phyloP scores from a whole-genome alignment of 2,113 vertebrate species.

The Mirza zaza region DNA sequence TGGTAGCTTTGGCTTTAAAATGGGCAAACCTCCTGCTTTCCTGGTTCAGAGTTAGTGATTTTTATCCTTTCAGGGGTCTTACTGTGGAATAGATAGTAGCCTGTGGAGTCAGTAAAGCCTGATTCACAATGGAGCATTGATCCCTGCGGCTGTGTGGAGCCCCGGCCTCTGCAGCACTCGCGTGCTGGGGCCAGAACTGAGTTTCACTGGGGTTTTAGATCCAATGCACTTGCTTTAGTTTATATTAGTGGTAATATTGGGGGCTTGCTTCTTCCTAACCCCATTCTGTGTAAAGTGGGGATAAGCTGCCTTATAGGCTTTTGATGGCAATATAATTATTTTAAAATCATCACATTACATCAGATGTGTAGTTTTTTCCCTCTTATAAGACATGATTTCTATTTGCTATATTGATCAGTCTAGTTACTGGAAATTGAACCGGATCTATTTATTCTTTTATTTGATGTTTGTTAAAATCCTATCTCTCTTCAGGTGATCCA shows the following conservation, averaged over 20 bases:
- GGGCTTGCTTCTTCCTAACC: background rate
- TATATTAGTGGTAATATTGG: background rate
- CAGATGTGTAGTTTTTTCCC: background rate
- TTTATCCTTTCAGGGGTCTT: background rate
- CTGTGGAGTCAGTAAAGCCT: constrained; percentile 32
- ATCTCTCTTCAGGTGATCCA: constrained; percentile 44
- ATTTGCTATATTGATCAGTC: background rate
- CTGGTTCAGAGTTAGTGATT: background rate
- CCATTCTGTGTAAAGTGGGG: background rate
- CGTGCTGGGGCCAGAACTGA: background rate
- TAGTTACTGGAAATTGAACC: background rate
- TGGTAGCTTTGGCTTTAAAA: constrained; percentile 37
- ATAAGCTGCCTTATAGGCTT: background rate
- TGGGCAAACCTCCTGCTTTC: background rate
- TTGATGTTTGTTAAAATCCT: constrained; percentile 49
- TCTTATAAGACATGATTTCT: background rate
- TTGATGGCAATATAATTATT: background rate
- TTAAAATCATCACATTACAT: background rate
- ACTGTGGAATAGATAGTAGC: constrained; percentile 38
- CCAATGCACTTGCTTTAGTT: background rate
- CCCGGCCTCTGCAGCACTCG: background rate
- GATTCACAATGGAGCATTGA: constrained; percentile 57
- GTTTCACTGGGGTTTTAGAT: background rate
- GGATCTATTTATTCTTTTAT: constrained; percentile 35
- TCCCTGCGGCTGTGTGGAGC: background rate